Evolutionary conservation across 2,113 vertebrate species (phyloP).

Genomic region (Gambusia holbrooki): DNA sequence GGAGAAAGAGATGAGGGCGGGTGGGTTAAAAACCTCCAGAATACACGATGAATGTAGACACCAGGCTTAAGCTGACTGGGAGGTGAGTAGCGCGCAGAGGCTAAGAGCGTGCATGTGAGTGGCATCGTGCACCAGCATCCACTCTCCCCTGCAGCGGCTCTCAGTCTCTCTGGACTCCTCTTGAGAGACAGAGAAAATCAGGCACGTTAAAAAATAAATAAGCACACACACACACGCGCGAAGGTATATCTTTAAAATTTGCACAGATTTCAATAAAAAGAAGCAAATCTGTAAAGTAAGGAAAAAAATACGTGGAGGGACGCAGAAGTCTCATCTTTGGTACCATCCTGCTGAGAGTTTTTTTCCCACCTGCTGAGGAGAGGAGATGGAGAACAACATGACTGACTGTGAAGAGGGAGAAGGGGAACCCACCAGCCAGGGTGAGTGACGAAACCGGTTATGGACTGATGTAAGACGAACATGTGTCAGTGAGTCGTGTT

Average conservation of each 20-base stretch:
- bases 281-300: slow-evolving; percentile 15
- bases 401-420: slow-evolving; percentile 89
- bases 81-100: slow-evolving; percentile 61
- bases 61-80: slow-evolving; percentile 78
- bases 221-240: not conserved
- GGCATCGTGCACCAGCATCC: slow-evolving; percentile 81
- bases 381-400: slow-evolving; percentile 93
- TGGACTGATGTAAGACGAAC: slow-evolving; percentile 21
- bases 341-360: slow-evolving; percentile 8
- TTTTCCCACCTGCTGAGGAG: slow-evolving; percentile 42
- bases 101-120: slow-evolving; percentile 71
- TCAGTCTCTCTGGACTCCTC: slow-evolving; percentile 77
- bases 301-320: slow-evolving; percentile 35
- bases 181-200: slow-evolving; percentile 56
- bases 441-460: slow-evolving; percentile 81
- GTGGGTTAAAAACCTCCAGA: slow-evolving; percentile 85
- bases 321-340: slow-evolving; percentile 22
- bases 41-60: slow-evolving; percentile 86
- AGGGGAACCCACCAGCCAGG: slow-evolving; percentile 87
- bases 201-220: slow-evolving; percentile 24
- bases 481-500: slow-evolving; percentile 17
- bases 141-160: slow-evolving; percentile 76
- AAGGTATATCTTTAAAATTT: slow-evolving; percentile 29
- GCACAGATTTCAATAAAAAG: not conserved
- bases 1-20: slow-evolving; percentile 37